Evolutionary conservation across 1,140 invertebrate genomes (phyloP).

Genomic region (Adelges cooleyi): DNA sequence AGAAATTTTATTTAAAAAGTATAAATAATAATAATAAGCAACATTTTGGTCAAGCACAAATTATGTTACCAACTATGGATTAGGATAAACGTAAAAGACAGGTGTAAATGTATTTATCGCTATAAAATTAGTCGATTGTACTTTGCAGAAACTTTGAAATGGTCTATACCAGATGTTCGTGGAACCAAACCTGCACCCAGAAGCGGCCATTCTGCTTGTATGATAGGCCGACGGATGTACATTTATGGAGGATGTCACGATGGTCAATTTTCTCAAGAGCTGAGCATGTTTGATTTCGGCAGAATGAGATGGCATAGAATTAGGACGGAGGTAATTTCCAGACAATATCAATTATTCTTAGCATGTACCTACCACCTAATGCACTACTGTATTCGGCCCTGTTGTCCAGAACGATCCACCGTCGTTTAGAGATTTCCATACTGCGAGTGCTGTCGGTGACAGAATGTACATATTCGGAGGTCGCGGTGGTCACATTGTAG

Average conservation of each 20-base stretch:
- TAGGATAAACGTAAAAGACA: too few relatives aligned
- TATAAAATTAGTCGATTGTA: too few relatives aligned
- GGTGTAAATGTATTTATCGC: too few relatives aligned
- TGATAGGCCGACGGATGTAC: slow-evolving; percentile 71
- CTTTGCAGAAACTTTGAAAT: slow-evolving; percentile 47
- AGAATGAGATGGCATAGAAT: slow-evolving; percentile 60
- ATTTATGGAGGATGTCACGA: slow-evolving; percentile 69
- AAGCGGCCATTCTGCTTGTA: slow-evolving; percentile 81
- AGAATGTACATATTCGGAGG: slow-evolving; percentile 82
- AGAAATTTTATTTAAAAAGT: too few relatives aligned
- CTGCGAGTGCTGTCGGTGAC: slow-evolving; percentile 57
- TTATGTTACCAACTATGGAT: too few relatives aligned
- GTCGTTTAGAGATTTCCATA: slow-evolving; percentile 73
- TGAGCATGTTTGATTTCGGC: slow-evolving; percentile 60
- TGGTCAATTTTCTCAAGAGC: slow-evolving; percentile 66
- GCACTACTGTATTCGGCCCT: too few relatives aligned
- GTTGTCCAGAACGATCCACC: slow-evolving; percentile 41
- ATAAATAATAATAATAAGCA: too few relatives aligned
- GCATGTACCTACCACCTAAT: background rate
- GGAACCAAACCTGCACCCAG: slow-evolving; percentile 62
- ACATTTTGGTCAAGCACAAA: too few relatives aligned
- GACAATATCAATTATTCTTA: slow-evolving; percentile 27
- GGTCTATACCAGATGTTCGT: slow-evolving; percentile 51
- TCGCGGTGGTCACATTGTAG: slow-evolving; percentile 53
- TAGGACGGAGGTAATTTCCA: slow-evolving; percentile 44